Base-by-base conservation (phyloP, 2,888 invertebrate genomes). In the Metalampra italica region DNA sequence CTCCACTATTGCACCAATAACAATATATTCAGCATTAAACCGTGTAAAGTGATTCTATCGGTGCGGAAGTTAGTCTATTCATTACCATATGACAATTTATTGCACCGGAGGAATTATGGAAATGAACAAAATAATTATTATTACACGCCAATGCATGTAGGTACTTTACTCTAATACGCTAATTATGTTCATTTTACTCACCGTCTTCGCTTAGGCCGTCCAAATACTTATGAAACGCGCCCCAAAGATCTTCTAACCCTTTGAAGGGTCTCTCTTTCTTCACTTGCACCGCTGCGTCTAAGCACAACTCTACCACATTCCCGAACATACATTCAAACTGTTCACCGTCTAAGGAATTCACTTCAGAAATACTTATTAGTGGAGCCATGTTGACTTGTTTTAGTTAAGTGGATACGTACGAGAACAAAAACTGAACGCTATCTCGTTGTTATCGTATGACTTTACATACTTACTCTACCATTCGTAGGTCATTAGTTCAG, bases 291-390 rank as follows among this genome's bases (percentile, higher is more conserved):
- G 92, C 91, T 15, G 91, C 92, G 52, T 87, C 87, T 8, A 88
- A 78, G 64, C 88, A 91, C 51, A 91, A 76, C 66, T 93, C 93
- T 47, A 93, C 90, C n/a, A 92, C 91, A 76, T 93, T 93, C 14
- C 87, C 87, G 66, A 93, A 93, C 47, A 91, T 72, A 64, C 82
- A 78, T 53, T 90, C 88, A 68, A 93, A 93, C 54, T 91, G 81
- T 41, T 90, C 87, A 42, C 71, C 78, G 42, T 76, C 71, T 57
- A 92, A 69, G 45, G 75, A 78, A 68, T 93, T 93, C 0, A 92
- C 90, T 66, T 91, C 89, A 32, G 76, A 68, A 49, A 92, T 82
- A 51, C 73, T 71, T 82, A 53, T 73, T 71, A 78, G 75, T 41
- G 48, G 43, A 34, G 55, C 49, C 60, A 60, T 62, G 38, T 48